A percentile compares a stretch with the other conserved stretches of the same genome.
Evolutionary conservation across 2,797 vertebrate species (phyloP).

Genomic region (Oreortyx pictus): DNA sequence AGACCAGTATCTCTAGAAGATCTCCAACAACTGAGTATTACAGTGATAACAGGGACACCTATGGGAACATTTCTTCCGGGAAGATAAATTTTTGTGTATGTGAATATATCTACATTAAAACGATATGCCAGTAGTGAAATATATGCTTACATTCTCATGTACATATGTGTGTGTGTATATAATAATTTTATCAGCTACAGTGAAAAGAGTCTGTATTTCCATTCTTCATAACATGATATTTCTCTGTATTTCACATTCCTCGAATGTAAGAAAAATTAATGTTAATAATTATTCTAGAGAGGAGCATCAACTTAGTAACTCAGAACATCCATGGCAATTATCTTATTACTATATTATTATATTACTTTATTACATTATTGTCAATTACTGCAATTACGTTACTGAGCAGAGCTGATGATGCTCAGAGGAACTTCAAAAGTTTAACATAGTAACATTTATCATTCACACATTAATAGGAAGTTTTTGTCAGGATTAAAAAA

Average conservation of each 20-base stretch:
- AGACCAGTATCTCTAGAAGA: background rate
- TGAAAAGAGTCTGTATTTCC: background rate
- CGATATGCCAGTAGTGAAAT: background rate
- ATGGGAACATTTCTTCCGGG: background rate
- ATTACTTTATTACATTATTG: conserved; percentile 23
- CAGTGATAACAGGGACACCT: background rate
- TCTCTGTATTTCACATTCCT: background rate
- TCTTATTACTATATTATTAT: background rate
- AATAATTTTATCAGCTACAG: background rate
- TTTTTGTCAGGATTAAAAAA: background rate
- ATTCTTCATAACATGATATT: background rate
- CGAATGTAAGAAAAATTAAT: background rate
- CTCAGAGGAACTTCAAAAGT: conserved; percentile 11
- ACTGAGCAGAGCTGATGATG: background rate
- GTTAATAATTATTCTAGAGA: background rate
- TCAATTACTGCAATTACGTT: conserved; percentile 21
- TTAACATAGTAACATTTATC: background rate
- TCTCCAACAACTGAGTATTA: background rate
- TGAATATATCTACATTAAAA: background rate
- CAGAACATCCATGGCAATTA: conserved; percentile 2
- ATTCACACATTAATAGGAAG: background rate
- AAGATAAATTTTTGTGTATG: background rate
- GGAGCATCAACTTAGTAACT: background rate
- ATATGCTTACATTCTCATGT: background rate
- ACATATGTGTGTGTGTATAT: background rate